Percentiles rank a stretch among this genome's conserved stretches.
These are phyloP conservation scores for Seriola dumerili DNA, from an alignment of 2,113 vertebrate species.

Conservation along the genomic window DNA sequence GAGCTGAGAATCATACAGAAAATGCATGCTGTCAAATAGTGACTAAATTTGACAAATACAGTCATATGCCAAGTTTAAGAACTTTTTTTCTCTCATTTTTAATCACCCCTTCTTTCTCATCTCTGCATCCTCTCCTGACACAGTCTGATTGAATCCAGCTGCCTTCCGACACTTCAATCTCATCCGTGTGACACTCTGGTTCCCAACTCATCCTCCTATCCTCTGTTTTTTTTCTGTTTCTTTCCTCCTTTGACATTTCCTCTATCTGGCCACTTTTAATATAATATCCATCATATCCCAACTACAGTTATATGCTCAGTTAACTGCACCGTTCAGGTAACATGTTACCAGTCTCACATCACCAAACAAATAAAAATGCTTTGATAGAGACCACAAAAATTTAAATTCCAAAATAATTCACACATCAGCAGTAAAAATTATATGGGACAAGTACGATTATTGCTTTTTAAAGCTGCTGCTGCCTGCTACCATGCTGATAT, in stretches of 20 bases:
- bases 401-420: background rate
- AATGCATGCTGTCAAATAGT: conserved; percentile 39
- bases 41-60: conserved; percentile 65
- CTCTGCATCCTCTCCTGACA: conserved; percentile 61
- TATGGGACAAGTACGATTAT: background rate
- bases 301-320: background rate
- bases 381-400: conserved; percentile 2
- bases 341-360: background rate
- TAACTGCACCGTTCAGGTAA: conserved; percentile 15
- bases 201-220: conserved; percentile 53
- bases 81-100: conserved; percentile 64
- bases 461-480: conserved; percentile 21
- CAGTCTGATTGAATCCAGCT: conserved; percentile 77
- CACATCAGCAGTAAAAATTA: conserved; percentile 13
- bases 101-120: conserved; percentile 63
- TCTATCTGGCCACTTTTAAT: conserved; percentile 44
- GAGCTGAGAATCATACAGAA: conserved; percentile 6
- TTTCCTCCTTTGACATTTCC: conserved; percentile 34
- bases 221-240: conserved; percentile 40
- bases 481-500: background rate
- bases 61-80: conserved; percentile 53
- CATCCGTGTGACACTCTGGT: conserved; percentile 75
- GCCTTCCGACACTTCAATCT: conserved; percentile 76
- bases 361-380: conserved; percentile 3
- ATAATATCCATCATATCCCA: conserved; percentile 40